A percentile compares a stretch with the other conserved stretches of the same genome.
Evolutionary conservation across 2,797 vertebrate genomes (phyloP).

Genomic region (Hyperoplus lanceolatus): DNA sequence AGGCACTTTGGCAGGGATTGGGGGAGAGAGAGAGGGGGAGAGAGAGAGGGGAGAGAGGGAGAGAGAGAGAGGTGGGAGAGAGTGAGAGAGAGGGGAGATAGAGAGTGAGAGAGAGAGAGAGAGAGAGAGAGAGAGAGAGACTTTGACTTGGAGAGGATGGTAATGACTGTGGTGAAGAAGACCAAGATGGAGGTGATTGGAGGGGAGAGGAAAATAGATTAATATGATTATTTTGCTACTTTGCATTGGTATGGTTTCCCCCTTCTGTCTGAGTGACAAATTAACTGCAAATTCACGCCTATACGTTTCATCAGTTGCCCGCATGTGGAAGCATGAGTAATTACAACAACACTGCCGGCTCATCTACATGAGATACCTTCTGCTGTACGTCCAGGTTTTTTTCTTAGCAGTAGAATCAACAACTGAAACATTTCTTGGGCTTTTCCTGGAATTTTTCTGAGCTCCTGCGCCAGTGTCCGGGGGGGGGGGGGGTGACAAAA

Average conservation of each 20-base stretch:
- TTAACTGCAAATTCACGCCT: constrained; percentile 37
- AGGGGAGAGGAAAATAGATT: constrained; percentile 58
- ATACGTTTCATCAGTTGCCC: constrained; percentile 5
- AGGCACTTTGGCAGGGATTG: constrained; percentile 59
- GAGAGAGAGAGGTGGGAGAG: background rate
- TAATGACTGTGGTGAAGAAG: constrained; percentile 64
- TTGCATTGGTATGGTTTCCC: constrained; percentile 9
- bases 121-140: constrained; percentile 29
- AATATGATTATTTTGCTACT: constrained; percentile 64
- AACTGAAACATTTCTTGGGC: too few species aligned
- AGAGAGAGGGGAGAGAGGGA: constrained; percentile 26
- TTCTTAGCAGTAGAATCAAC: too few species aligned
- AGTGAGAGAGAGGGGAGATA: constrained; percentile 16
- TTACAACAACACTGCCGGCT: too few species aligned
- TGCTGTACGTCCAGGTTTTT: too few species aligned
- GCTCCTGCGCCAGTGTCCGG: too few species aligned
- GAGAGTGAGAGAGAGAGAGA: constrained; percentile 22
- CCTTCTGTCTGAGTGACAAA: constrained; percentile 38
- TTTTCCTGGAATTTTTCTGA: too few species aligned
- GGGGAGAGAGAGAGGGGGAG: constrained; percentile 34
- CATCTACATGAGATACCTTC: too few species aligned
- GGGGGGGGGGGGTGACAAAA: too few species aligned
- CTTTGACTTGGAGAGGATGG: constrained; percentile 49
- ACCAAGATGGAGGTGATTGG: constrained; percentile 62
- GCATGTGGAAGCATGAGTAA: too few species aligned